Evolutionary conservation across 2,888 invertebrate species (phyloP).

Genomic region (Microctonus brassicae): DNA sequence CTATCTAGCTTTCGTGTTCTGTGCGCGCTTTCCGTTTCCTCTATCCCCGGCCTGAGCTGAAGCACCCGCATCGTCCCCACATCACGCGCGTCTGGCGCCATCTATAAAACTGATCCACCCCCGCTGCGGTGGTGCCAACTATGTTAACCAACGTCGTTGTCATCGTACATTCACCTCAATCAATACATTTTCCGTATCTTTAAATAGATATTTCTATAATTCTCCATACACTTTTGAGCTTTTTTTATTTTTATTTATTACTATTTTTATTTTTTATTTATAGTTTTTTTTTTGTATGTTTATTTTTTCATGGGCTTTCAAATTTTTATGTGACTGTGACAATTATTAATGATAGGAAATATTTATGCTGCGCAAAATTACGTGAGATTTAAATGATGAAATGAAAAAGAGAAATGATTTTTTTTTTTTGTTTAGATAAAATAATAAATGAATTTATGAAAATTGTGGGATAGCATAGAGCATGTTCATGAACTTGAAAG

Average conservation of each 20-base stretch:
- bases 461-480: background rate
- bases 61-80: slow-evolving; percentile 60
- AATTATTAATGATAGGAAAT: no score
- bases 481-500: slow-evolving; percentile 35
- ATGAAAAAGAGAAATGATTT: no score
- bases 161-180: slow-evolving; percentile 63
- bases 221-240: background rate
- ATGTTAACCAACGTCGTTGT: slow-evolving; percentile 20
- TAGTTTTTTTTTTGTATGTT: no score
- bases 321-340: no score
- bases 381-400: no score
- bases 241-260: background rate
- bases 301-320: no score
- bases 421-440: no score
- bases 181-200: slow-evolving; percentile 50
- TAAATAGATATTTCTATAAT: background rate
- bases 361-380: no score
- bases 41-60: slow-evolving; percentile 46
- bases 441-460: background rate
- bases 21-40: slow-evolving; percentile 35
- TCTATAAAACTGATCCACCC: slow-evolving; percentile 38
- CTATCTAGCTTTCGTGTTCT: background rate
- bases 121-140: slow-evolving; percentile 27
- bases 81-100: slow-evolving; percentile 35
- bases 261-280: slow-evolving; percentile 5